These are phyloP conservation scores for Pterobdella sp. DNA, from an alignment of 2,888 invertebrate species.

Conservation along the genomic window DNA sequence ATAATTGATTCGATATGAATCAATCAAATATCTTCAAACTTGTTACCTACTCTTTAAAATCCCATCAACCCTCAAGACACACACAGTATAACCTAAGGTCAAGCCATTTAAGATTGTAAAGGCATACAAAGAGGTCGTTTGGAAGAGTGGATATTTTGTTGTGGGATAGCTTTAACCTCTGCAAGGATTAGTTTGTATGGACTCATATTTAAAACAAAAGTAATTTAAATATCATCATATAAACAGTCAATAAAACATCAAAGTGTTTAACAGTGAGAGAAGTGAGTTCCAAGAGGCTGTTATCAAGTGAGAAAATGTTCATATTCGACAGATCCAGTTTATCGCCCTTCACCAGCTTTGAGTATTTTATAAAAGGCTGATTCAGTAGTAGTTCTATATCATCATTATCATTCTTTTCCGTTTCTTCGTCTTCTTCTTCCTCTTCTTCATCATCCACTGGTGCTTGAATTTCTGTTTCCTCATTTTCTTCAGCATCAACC, in stretches of 20 bases:
- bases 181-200: constrained; percentile 34
- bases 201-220: neutral
- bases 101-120: constrained; percentile 47
- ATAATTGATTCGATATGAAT: no score
- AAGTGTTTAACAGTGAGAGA: neutral
- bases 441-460: neutral
- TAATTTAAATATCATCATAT: neutral
- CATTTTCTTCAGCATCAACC: neutral
- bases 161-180: constrained; percentile 48
- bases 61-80: neutral
- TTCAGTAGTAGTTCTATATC: neutral
- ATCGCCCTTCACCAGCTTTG: neutral
- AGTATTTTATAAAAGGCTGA: neutral
- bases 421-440: neutral
- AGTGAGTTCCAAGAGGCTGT: neutral
- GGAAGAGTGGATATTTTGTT: constrained; percentile 46
- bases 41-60: no score
- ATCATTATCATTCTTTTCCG: neutral
- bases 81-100: constrained; percentile 41
- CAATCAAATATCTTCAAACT: no score
- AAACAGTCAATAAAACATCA: neutral
- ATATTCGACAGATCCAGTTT: neutral
- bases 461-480: neutral
- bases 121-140: constrained; percentile 46
- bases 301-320: neutral